Evolutionary conservation across 37 sponge, comb jelly and placozoan genomes (phyloP), one percentile per base, ranked within the genome.

Genomic region (Tethya wilhelma): DNA sequence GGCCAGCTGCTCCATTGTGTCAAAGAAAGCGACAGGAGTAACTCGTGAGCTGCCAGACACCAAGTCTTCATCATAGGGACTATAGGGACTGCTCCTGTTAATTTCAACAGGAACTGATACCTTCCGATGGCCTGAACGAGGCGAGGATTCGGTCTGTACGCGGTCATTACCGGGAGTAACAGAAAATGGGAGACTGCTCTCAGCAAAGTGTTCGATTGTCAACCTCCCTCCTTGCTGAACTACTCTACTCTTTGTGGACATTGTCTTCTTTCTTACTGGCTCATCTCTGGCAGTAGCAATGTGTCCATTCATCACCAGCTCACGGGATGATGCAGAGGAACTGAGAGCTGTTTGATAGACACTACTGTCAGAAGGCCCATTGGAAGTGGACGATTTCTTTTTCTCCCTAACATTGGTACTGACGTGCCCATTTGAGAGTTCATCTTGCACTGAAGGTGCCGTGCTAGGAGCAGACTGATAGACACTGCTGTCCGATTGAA

Each of bases 21-120:
- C 79, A 66, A 78, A 78, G 55, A 78, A 78, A 4, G 79, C 55
- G 20, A 78, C 67, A 36, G 79, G 79, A 19, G 79, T 78, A 0
- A 78, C 55, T 38, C 79, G 44, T 5, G 44, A 42, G 31, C 67
- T 53, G 9, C 23, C 3, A 3, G 42, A 38, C 7, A 22, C 70
- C 11, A 26, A 7, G 28, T 60, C 63, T 26, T n/a, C 28, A 8
- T 12, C 28, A 23, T 60, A 60, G 63, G 28, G 6, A 23, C 28
- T 23, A 12, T 25, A 14, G 53, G 53, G 53, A 49, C 53, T 49
- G 53, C 53, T 49, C 14, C 53, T n/a, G n/a, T n/a, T n/a, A n/a
- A n/a, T n/a, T n/a, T n/a, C 14, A 49, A 14, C 9, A 49, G 53
- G 53, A 49, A 19, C 53, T 14, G 14, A 19, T 49, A 9, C 14